phyloP scores from a whole-genome alignment of 1,140 invertebrate genomes.

The Papilio xuthus region DNA sequence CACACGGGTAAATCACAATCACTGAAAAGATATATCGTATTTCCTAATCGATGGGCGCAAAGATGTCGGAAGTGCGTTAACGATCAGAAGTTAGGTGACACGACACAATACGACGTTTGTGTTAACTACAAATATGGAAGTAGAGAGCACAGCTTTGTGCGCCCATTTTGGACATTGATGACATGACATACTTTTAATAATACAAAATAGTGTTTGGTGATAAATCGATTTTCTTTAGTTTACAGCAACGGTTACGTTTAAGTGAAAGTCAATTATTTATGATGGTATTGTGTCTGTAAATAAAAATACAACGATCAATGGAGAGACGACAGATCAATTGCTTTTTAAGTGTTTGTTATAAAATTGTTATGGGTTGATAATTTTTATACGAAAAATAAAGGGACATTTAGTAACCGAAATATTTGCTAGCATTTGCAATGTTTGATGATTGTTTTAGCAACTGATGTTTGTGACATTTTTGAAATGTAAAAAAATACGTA shows the following conservation, averaged over 20 bases:
- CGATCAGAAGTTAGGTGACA: constrained; percentile 4
- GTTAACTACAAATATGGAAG: constrained; percentile 14
- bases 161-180: constrained; percentile 4
- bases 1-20: neutral
- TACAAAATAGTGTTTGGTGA: constrained; percentile 22
- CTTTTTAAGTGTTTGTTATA: neutral
- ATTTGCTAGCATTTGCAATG: too few species aligned
- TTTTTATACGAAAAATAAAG: neutral
- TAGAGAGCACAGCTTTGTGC: neutral
- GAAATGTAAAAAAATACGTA: too few species aligned
- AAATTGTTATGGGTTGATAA: constrained; percentile 1
- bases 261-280: constrained; percentile 34
- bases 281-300: constrained; percentile 1
- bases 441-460: too few species aligned
- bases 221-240: constrained; percentile 15
- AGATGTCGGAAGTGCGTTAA: constrained; percentile 6
- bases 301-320: constrained; percentile 14
- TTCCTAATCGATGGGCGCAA: constrained; percentile 1
- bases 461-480: too few species aligned
- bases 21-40: constrained; percentile 12
- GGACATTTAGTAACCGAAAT: neutral
- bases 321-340: constrained; percentile 11
- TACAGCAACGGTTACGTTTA: neutral
- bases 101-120: neutral
- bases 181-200: constrained; percentile 27